Evolutionary conservation across 2,888 invertebrate genomes (phyloP), one percentile per base, ranked within the genome.

Genomic region (Harpagoxenus sublaevis): DNA sequence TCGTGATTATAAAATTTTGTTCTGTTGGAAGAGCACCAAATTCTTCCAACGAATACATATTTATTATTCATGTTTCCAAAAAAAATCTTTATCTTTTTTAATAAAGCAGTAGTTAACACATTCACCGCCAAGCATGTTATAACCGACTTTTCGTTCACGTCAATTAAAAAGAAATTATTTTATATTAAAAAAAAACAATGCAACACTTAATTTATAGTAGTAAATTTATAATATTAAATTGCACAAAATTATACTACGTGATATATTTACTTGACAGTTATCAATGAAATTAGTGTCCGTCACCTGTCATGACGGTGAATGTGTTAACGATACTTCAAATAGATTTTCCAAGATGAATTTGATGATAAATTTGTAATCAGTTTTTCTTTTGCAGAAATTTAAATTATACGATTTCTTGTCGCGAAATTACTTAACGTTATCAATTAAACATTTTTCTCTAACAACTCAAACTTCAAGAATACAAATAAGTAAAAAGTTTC

Each of bases 401-500:
- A 42, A 23, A 28, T 57, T 28, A 18, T n/a, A 0, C 10, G 2
- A 12, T 18, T 12, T 8, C 51, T 63, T 51, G 15, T 12, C 12
- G 15, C 8, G 18, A 45, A 57, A n/a, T 45, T 45, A n/a, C 31
- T 8, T 8, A 15, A 45, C 3, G 9, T 62, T 60, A 74, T 45
- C 39, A 45, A 62, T 75, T 57, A 28, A 45, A 74, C 18, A 51
- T 60, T n/a, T 60, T 28, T 55, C 15, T 23, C 42, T 8, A 4
- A 53, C 6, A 1, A 18, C 9, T 53, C 15, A 3, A 28, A 8
- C 12, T n/a, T 57, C 6, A 31, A 31, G 18, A 74, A 60, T 31
- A 15, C 15, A 75, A 75, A 75, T 35, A 75, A 48, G 4, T 48
- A n/a, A 35, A 62, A 75, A 35, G n/a, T 23, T 23, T 9, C 53